Evolutionary conservation across 2,888 invertebrate species (phyloP).

Genomic region (Synergus japonicus): DNA sequence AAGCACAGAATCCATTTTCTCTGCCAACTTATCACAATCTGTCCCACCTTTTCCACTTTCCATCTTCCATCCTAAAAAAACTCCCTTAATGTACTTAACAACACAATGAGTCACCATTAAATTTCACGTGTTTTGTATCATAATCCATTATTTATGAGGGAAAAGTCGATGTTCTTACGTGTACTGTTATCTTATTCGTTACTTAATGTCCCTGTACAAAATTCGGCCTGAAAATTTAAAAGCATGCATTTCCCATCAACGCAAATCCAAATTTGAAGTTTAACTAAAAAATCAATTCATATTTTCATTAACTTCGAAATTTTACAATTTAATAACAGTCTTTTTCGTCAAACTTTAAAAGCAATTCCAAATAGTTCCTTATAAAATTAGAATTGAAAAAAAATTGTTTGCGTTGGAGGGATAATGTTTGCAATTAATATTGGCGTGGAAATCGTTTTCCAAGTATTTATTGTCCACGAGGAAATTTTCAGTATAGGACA

Average conservation of each 20-base stretch:
- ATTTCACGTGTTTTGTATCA: conserved; percentile 60
- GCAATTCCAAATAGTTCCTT: background rate
- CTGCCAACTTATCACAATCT: background rate
- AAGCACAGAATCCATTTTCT: conserved; percentile 34
- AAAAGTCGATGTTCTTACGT: conserved; percentile 49
- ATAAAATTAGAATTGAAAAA: background rate
- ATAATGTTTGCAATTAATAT: conserved; percentile 25
- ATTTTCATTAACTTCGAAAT: conserved; percentile 10
- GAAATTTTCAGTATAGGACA: conserved; percentile 46
- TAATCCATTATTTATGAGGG: conserved; percentile 63
- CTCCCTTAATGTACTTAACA: conserved; percentile 62
- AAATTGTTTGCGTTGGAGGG: conserved; percentile 6
- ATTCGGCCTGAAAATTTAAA: conserved; percentile 53
- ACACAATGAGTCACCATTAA: conserved; percentile 55
- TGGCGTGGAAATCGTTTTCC: conserved; percentile 26
- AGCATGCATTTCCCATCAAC: conserved; percentile 38
- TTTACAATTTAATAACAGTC: conserved; percentile 36
- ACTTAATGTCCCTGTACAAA: conserved; percentile 63
- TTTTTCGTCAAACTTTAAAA: background rate
- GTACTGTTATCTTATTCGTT: conserved; percentile 58
- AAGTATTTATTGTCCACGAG: conserved; percentile 37
- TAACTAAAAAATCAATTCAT: background rate
- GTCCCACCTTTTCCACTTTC: conserved; percentile 6
- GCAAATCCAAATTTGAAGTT: background rate
- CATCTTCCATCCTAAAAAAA: conserved; percentile 38